Conservation (phyloP, 2,888 invertebrate species). For the Ophraella communa region DNA sequence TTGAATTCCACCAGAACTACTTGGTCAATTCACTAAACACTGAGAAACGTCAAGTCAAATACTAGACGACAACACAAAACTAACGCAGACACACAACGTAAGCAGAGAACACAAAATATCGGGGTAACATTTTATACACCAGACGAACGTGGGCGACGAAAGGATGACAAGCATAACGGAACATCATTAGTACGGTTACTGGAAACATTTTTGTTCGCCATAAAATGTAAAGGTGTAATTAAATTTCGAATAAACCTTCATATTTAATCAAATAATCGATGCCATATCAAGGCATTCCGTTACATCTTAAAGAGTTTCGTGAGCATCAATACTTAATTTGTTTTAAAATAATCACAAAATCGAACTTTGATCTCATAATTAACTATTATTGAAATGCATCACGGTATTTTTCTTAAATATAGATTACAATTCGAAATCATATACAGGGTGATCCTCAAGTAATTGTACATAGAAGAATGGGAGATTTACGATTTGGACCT, state of each 20-base stretch:
- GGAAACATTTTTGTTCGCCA: background rate
- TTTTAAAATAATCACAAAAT: no score
- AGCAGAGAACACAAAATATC: slow-evolving; percentile 12
- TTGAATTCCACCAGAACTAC: slow-evolving; percentile 22
- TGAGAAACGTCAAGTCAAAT: slow-evolving; percentile 24
- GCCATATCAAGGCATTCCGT: no score
- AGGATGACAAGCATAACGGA: slow-evolving; percentile 2
- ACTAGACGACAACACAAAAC: slow-evolving; percentile 9
- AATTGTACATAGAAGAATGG: no score
- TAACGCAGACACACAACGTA: slow-evolving; percentile 1
- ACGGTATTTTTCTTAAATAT: no score
- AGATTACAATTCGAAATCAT: no score
- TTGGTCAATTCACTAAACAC: slow-evolving; percentile 11
- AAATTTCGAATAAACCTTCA: background rate
- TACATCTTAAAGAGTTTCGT: no score
- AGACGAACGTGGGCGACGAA: slow-evolving; percentile 6
- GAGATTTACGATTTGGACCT: no score
- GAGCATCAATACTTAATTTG: no score
- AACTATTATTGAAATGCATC: no score
- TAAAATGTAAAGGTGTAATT: background rate
- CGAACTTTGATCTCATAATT: no score
- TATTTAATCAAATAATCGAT: no score
- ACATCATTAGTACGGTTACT: slow-evolving; percentile 2
- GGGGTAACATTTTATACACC: slow-evolving; percentile 4
- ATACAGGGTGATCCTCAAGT: no score